Percentiles rank a stretch among this genome's conserved stretches.
Conservation (phyloP, 2,113 vertebrate species). For the Phocoena phocoena region DNA sequence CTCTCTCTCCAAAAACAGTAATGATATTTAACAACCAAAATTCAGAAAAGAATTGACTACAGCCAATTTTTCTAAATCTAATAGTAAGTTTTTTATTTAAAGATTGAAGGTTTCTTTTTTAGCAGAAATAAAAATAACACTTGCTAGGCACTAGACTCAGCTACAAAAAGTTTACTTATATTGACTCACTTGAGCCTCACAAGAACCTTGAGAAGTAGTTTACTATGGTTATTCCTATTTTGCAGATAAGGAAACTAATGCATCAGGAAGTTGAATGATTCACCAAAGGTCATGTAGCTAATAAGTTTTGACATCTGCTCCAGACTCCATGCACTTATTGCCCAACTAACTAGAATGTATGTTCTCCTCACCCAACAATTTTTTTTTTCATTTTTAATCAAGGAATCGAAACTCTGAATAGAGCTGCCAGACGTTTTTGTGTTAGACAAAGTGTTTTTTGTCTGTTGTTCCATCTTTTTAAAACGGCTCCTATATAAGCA, state of each 20-base stretch:
- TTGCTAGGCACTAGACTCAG: not conserved
- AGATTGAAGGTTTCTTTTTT: not conserved
- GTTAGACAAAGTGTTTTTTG: not conserved
- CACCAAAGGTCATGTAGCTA: not conserved
- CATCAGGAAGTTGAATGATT: not conserved
- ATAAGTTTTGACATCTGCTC: not conserved
- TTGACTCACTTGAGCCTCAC: not conserved
- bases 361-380: not conserved
- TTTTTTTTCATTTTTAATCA: not conserved
- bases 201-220: not conserved
- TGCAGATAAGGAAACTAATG: not conserved
- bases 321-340: not conserved
- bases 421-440: not conserved
- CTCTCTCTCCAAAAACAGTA: constrained; percentile 37
- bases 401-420: not conserved
- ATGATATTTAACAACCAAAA: constrained; percentile 75
- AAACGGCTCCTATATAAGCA: not conserved
- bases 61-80: constrained; percentile 46
- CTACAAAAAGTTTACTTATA: not conserved
- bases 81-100: not conserved
- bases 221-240: not conserved
- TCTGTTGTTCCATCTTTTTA: not conserved
- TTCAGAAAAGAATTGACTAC: constrained; percentile 55
- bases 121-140: not conserved
- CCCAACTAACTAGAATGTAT: not conserved